phyloP scores from a whole-genome alignment of 2,888 invertebrate genomes.

The Synergus laeviventris region DNA sequence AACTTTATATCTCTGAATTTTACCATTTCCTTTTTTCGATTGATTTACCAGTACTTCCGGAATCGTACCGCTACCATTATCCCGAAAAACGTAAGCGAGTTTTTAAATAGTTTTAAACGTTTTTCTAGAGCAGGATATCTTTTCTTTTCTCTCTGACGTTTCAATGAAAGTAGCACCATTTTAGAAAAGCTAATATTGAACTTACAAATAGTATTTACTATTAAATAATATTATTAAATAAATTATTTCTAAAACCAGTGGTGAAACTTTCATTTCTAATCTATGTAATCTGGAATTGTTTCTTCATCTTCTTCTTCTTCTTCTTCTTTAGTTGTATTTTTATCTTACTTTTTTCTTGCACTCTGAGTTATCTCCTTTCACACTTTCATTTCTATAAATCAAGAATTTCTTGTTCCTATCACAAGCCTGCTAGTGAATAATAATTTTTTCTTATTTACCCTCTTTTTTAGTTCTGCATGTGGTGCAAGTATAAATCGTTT shows the following conservation, averaged over 20 bases:
- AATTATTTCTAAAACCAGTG: not conserved
- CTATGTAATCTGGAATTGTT: not conserved
- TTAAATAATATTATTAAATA: too few relatives aligned
- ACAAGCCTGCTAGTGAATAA: not conserved
- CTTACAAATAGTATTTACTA: not conserved
- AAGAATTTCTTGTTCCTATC: slow-evolving; percentile 8
- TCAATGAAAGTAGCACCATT: slow-evolving; percentile 20
- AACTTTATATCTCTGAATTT: slow-evolving; percentile 17
- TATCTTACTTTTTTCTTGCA: not conserved
- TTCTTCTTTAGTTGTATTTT: slow-evolving; percentile 1
- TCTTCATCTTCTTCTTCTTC: not conserved
- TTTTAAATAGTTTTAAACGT: slow-evolving; percentile 31
- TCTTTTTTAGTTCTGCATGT: not conserved
- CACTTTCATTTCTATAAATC: not conserved
- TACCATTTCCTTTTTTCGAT: slow-evolving; percentile 33
- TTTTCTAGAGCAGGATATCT: slow-evolving; percentile 17
- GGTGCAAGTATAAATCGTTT: not conserved
- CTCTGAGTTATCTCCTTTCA: not conserved
- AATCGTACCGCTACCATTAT: slow-evolving; percentile 38
- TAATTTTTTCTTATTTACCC: not conserved
- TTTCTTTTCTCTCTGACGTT: slow-evolving; percentile 13
- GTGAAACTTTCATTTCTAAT: slow-evolving; percentile 5
- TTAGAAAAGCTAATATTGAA: not conserved
- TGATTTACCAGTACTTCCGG: slow-evolving; percentile 39
- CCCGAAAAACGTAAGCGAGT: slow-evolving; percentile 40